Conservation (phyloP, 2,113 vertebrate genomes). For the Alexandromys fortis region DNA sequence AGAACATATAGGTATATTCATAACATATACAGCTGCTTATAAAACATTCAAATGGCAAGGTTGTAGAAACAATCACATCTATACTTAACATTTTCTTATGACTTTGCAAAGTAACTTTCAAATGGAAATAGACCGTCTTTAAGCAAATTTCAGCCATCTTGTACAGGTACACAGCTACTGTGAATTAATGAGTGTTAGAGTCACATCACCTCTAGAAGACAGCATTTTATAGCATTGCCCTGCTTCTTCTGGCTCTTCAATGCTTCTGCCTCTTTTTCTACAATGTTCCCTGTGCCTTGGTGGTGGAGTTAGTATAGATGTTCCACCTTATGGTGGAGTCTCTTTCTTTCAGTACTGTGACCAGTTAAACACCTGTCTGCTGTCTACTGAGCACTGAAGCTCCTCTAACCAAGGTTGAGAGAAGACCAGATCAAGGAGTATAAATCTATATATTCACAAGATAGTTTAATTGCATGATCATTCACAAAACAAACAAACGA, state of each 20-base stretch:
- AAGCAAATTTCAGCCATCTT: constrained; percentile 45
- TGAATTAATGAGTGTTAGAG: not conserved
- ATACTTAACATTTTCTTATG: constrained; percentile 38
- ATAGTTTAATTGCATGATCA: too few species aligned
- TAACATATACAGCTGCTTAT: constrained; percentile 14
- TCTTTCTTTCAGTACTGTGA: not conserved
- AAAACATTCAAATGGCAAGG: constrained; percentile 45
- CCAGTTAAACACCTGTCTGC: not conserved
- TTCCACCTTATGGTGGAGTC: not conserved
- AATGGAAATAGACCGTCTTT: not conserved
- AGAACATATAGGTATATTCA: constrained; percentile 8
- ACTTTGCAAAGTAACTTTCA: constrained; percentile 56
- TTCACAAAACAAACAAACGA: not conserved
- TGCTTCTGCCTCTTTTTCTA: not conserved
- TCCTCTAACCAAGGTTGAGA: not conserved
- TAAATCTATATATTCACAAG: not conserved
- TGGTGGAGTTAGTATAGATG: not conserved
- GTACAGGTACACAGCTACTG: not conserved
- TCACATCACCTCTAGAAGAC: not conserved
- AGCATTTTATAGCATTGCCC: not conserved
- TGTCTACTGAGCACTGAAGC: not conserved
- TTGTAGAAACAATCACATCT: constrained; percentile 45
- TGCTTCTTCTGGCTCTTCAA: not conserved
- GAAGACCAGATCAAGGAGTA: not conserved
- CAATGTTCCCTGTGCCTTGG: not conserved